Base-by-base conservation (phyloP, 2,113 vertebrate genomes). In the Rousettus leschenaultii region DNA sequence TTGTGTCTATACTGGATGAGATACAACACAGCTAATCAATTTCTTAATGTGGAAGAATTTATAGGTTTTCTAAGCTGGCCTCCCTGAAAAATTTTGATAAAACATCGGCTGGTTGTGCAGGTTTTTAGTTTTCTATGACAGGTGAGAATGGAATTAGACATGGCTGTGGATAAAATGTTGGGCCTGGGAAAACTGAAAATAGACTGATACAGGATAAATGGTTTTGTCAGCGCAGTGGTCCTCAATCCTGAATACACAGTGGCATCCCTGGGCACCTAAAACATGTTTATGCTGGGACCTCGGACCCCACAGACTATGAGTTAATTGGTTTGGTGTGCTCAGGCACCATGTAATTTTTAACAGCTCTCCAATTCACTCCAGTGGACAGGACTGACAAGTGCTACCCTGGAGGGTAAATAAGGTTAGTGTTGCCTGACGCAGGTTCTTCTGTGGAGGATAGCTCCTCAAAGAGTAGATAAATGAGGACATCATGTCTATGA, bases 1-100 rank as follows among this genome's bases (percentile, higher is more conserved):
- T 10, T 63, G 38, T 71, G 40, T 66, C 57, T 86, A 14, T 84
- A 57, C 8, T 40, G 43, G 3, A 61, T 65, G 7, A 91, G 51
- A 35, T 28, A 87, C 4, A 68, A 40, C 66, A 91, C 9, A 35
- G 63, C 26, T 74, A 68, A 95, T 88, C 43, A 70, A 43, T 95
- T 92, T 93, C 74, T 89, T 92, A 55, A 86, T 78, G 26, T 33
- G 94, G 33, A 88, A 68, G 22, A 86, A 83, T 75, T 5, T 40
- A 78, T 66, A 89, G 35, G 7, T 68, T 96, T 94, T 75, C 75
- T 91, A 78, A 61, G 15, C 28, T 86, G 14, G 43, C 0, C 24
- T 55, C 16, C 5, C 45, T 30, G 57, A 83, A 66, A 85, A 94
- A 78, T 71, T 28, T 26, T 86, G 33, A 86, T 88, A 77, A 85